Evolutionary conservation across 2,888 invertebrate species (phyloP), one percentile per base, ranked within the genome.

Genomic region (Aporophyla nigra): DNA sequence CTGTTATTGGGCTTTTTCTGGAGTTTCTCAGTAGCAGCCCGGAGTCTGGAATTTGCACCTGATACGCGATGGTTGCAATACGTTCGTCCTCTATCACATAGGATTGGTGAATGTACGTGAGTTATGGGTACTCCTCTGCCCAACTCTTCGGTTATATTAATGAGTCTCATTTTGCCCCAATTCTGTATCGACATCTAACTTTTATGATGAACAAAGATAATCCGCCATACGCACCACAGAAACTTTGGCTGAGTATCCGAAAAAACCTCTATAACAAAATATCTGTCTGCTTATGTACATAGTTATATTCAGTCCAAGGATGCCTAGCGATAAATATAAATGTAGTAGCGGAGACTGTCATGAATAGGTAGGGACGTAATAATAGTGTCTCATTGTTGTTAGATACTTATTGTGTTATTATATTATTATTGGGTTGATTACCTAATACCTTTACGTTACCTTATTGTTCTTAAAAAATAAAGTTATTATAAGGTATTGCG

Each of bases 381-480:
- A 62, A 82, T 74, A 74, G 61, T 46, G 66, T 33, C 12, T 54
- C 21, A 73, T 84, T 83, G 71, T 83, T 62, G 72, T 62, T 62
- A 27, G 19, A 54, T 73, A 83, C 61, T 33, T 33, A 33, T 33
- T 33, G 33, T 33, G 33, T 1, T 33, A 33, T 33, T 33, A 33
- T 33, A 33, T 33, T 33, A 33, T 33, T 33, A 33, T 33, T 33
- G 16, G 53, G 54, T 54, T 78, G 51, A 68, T 73, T 68, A 33
- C 54, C 46, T 56, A 27, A 49, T 51, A 16, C n/a, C 0, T 19
- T n/a, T 79, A 33, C 2, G 33, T 33, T 33, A 33, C 33, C 33
- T 33, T 33, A 33, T 33, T 33, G 33, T 33, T 24, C 21, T 51
- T 59, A 40, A 33, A 6, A 2, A 56, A 61, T 46, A 46, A 21